A percentile compares a stretch with the other conserved stretches of the same genome.
Evolutionary conservation across 2,113 vertebrate genomes (phyloP).

Genomic region (Paracanthobrama guichenoti): DNA sequence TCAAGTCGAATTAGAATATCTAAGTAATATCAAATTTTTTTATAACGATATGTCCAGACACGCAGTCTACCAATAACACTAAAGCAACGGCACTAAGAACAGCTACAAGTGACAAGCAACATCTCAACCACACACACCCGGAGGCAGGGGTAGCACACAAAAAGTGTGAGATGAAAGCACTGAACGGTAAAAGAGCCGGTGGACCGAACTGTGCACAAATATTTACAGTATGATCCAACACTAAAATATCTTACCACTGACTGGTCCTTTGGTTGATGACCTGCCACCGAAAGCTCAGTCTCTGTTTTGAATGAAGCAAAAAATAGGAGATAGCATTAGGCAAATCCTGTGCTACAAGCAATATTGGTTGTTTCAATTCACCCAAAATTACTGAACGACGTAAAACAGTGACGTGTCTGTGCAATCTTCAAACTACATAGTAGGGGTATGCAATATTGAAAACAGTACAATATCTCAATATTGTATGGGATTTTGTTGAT

Average conservation of each 20-base stretch:
- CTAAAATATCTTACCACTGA: slow-evolving; percentile 77
- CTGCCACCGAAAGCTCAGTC: slow-evolving; percentile 91
- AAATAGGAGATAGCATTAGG: slow-evolving; percentile 5
- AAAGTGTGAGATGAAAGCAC: too few species aligned
- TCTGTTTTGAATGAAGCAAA: slow-evolving; percentile 73
- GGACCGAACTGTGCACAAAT: too few species aligned
- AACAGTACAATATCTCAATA: not conserved
- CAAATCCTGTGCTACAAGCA: not conserved
- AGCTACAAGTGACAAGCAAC: too few species aligned
- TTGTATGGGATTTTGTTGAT: not conserved
- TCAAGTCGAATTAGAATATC: too few species aligned
- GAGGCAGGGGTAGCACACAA: too few species aligned
- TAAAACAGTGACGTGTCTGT: not conserved
- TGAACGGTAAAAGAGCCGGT: too few species aligned
- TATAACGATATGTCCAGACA: not conserved
- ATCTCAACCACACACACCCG: too few species aligned
- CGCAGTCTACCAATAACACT: not conserved
- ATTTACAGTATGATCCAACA: too few species aligned
- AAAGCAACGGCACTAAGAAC: not conserved
- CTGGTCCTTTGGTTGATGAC: slow-evolving; percentile 88
- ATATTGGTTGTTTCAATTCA: not conserved
- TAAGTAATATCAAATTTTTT: too few species aligned
- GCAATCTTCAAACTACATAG: not conserved
- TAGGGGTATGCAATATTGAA: not conserved
- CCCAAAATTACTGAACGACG: not conserved